phyloP scores from a whole-genome alignment of 2,797 vertebrate genomes.

The Botia kubotai region DNA sequence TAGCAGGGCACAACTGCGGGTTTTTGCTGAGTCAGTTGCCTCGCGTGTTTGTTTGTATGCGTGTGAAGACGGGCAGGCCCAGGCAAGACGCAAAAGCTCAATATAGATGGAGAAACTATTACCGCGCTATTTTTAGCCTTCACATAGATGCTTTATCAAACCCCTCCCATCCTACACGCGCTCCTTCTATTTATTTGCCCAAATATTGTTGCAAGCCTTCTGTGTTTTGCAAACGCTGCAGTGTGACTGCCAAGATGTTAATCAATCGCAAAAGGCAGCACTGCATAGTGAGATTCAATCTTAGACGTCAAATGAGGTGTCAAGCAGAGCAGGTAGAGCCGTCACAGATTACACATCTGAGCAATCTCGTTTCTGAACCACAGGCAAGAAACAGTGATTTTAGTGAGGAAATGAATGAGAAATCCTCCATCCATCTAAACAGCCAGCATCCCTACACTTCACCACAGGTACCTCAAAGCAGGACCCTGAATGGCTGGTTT shows the following conservation, averaged over 20 bases:
- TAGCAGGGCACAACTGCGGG: conserved; percentile 14
- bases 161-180: not conserved
- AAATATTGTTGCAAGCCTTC: conserved; percentile 38
- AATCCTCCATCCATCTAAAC: conserved; percentile 22
- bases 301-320: conserved; percentile 40
- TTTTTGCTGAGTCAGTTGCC: conserved; percentile 52
- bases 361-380: conserved; percentile 29
- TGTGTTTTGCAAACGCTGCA: conserved; percentile 50
- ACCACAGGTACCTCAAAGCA: not conserved
- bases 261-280: conserved; percentile 47
- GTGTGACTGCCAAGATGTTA: conserved; percentile 40
- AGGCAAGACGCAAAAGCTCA: conserved; percentile 38
- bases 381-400: not conserved
- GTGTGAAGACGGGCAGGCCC: conserved; percentile 44
- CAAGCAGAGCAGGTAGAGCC: conserved; percentile 35
- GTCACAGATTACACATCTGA: conserved; percentile 38
- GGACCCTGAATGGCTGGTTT: not conserved
- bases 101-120: conserved; percentile 44
- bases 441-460: not conserved
- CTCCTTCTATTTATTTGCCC: conserved; percentile 34
- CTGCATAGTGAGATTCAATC: conserved; percentile 37
- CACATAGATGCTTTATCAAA: conserved; percentile 24
- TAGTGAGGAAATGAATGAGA: conserved; percentile 19
- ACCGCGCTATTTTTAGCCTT: conserved; percentile 48
- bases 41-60: conserved; percentile 6